phyloP scores from a whole-genome alignment of 2,888 invertebrate genomes.

The Mesorhabditis sp. region DNA sequence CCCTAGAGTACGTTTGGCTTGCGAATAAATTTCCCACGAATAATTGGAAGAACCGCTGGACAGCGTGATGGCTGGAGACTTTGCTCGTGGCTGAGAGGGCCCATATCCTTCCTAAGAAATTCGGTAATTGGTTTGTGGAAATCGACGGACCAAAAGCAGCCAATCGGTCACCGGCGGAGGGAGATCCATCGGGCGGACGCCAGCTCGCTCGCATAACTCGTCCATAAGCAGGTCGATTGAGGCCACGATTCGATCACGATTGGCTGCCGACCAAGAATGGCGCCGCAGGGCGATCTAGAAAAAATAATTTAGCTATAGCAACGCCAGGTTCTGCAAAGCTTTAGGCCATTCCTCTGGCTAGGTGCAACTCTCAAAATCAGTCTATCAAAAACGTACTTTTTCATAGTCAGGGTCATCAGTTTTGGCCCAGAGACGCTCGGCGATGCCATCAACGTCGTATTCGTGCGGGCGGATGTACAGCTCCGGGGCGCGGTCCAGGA shows the following conservation, averaged over 20 bases:
- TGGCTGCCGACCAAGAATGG: neutral
- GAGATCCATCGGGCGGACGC: neutral
- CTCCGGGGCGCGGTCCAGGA: neutral
- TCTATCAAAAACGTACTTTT: neutral
- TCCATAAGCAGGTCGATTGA: conserved; percentile 1
- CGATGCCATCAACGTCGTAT: neutral
- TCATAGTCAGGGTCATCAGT: neutral
- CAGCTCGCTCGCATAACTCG: conserved; percentile 2
- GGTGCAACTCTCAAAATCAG: no score
- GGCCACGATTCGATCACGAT: neutral
- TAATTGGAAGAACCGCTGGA: no score
- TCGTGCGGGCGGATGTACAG: neutral
- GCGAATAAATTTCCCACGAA: no score
- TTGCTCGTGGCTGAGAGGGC: no score
- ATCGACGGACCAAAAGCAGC: neutral
- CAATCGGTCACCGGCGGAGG: neutral
- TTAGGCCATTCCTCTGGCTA: no score
- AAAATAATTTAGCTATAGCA: neutral
- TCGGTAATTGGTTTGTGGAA: no score
- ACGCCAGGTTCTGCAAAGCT: neutral
- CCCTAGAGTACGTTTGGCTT: neutral
- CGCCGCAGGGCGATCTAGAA: conserved; percentile 1
- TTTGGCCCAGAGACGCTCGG: neutral
- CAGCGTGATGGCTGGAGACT: no score
- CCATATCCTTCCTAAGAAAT: no score